Evolutionary conservation across 1,140 invertebrate genomes (phyloP), one percentile per base, ranked within the genome.

Genomic region (Ceratitis capitata): DNA sequence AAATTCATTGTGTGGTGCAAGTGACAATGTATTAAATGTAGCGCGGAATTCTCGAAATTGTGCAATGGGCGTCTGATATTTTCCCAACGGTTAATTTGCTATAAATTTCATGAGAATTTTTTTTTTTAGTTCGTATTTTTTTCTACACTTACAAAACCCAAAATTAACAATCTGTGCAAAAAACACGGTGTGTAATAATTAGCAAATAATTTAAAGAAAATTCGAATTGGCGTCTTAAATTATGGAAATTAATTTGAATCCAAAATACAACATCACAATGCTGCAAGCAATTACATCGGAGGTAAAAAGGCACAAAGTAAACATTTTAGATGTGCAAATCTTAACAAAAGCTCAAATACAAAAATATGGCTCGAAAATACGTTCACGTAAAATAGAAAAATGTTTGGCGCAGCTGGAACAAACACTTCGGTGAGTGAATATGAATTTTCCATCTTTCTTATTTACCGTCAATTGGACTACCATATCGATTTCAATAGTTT

Each of bases 371-470:
- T 91, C 89, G 0, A 90, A 91, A 39, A 90, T 91, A 53, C 88
- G 89, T 19, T 88, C 89, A 12, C 87, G 89, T 0, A 91, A 91
- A 82, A 91, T 91, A 39, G 89, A 90, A 87, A 89, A 90, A 2
- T 91, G 89, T 35, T 84, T 91, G 7, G 89, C 88, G 26, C 89
- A 91, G 84, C 39, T 91, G 47, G 88, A 91, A 51, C 87, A 91
- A 26, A 89, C 88, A 2, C 88, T 78, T 87, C 86, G 49, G 85
- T 86, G 12, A 84, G 85, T 84, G n/a, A n/a, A n/a, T n/a, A n/a
- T n/a, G n/a, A n/a, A n/a, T n/a, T n/a, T n/a, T n/a, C n/a, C n/a
- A n/a, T n/a, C n/a, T n/a, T n/a, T n/a, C n/a, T n/a, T n/a, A n/a
- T n/a, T n/a, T n/a, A n/a, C n/a, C n/a, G n/a, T n/a, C n/a, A n/a